A percentile compares a stretch with the other conserved stretches of the same genome.
phyloP scores from a whole-genome alignment of 2,888 invertebrate species.

The Zhengitettix transpicula region DNA sequence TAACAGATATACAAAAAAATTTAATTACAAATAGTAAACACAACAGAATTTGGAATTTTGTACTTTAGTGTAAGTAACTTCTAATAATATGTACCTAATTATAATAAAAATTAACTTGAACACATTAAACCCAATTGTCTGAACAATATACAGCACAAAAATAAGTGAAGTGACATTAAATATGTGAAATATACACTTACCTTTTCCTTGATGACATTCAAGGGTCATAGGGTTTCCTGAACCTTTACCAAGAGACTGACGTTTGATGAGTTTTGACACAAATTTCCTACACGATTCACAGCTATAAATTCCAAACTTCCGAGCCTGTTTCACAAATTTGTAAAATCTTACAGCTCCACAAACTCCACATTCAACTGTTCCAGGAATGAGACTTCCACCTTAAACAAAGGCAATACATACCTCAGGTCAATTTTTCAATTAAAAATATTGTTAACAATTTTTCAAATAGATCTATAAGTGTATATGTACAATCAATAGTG shows the following conservation, averaged over 20 bases:
- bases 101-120: neutral
- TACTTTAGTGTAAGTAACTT: too few species aligned
- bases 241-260: slow-evolving; percentile 41
- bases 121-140: neutral
- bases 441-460: too few species aligned
- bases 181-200: slow-evolving; percentile 17
- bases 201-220: slow-evolving; percentile 53
- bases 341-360: slow-evolving; percentile 62
- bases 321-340: slow-evolving; percentile 59
- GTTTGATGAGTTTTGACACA: slow-evolving; percentile 64
- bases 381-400: slow-evolving; percentile 3
- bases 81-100: too few species aligned
- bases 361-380: slow-evolving; percentile 51
- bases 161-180: too few species aligned
- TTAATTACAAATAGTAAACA: too few species aligned
- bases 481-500: too few species aligned
- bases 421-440: too few species aligned
- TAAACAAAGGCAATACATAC: neutral
- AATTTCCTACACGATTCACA: slow-evolving; percentile 79
- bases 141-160: neutral
- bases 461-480: too few species aligned
- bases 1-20: too few species aligned
- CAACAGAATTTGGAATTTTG: too few species aligned
- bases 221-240: slow-evolving; percentile 34
- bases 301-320: slow-evolving; percentile 69